Base-by-base conservation (phyloP, 2,888 invertebrate genomes). In the Exocentrus adspersus region DNA sequence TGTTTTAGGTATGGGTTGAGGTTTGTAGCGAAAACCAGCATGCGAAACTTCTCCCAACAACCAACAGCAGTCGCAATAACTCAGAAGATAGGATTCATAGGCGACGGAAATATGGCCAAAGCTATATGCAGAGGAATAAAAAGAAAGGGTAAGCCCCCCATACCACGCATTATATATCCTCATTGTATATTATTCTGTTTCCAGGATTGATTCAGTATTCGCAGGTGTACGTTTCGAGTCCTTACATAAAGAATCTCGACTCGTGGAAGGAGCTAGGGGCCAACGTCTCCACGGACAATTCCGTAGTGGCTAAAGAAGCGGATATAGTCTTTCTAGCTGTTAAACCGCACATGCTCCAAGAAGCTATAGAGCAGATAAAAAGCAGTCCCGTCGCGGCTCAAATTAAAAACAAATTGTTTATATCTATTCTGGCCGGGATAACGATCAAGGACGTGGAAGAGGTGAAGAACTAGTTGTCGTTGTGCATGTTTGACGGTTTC, bases 81-180 rank as follows among this genome's bases (percentile, higher is more conserved):
- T 3, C 63, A 85, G 65, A 86, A 85, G 75, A 83, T 93, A 72
- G 94, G 94, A 51, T 95, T 96, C 81, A 90, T 96, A 77, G 95
- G 95, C 2, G 94, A 92, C 66, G 96, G 96, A 45, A 94, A 93
- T 79, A 96, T 96, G 95, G 93, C 95, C 0, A 89, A 88, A 79
- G 92, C 94, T 9, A 91, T 95, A 72, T 89, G 89, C 3, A 86
- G 87, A 70, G 92, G 92, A 56, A 87, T 95, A 58, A 81, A 94
- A 42, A 85, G 85, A 67, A 88, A 88, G 80, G 90, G 92, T 91
- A 79, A 74, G 14, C n/a, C 10, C n/a, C n/a, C n/a, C n/a, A n/a
- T n/a, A n/a, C n/a, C n/a, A n/a, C n/a, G n/a, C n/a, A n/a, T n/a
- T n/a, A n/a, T n/a, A n/a, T n/a, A n/a, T n/a, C n/a, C n/a, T n/a